Conservation (phyloP, 2,113 vertebrate genomes). For the Lepisosteus osseus region DNA sequence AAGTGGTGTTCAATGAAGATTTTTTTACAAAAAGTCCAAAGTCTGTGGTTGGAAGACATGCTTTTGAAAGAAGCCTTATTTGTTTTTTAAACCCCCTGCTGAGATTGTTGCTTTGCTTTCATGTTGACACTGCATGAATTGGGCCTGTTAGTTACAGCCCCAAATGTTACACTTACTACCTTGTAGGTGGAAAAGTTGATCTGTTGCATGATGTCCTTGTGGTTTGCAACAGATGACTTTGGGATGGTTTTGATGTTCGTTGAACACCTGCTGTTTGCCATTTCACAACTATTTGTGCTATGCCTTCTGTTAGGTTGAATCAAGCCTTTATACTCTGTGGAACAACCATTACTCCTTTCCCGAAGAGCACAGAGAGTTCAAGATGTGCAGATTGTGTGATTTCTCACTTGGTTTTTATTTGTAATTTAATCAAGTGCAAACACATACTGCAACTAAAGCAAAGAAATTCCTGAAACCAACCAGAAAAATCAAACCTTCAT, state of each 20-base stretch:
- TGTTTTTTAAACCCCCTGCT: background rate
- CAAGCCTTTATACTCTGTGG: background rate
- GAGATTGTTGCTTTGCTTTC: conserved; percentile 1
- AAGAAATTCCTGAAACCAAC: no score
- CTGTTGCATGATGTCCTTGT: background rate
- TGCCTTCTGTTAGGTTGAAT: background rate
- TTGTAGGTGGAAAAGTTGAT: background rate
- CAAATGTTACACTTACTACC: background rate
- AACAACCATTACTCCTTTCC: background rate
- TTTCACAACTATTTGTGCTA: background rate
- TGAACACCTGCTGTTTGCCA: background rate
- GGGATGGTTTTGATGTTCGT: background rate
- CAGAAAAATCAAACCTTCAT: no score
- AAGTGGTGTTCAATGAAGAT: background rate
- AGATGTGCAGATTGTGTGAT: background rate
- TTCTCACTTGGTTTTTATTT: no score
- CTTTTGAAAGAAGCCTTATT: no score
- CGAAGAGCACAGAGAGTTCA: background rate
- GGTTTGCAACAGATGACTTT: background rate
- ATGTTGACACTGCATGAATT: background rate
- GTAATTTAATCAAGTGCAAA: no score
- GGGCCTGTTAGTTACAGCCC: background rate
- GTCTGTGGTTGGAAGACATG: no score
- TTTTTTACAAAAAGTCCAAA: background rate
- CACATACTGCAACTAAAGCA: no score